phyloP scores from a whole-genome alignment of 1,140 invertebrate species.

The Chrysopa pallens region DNA sequence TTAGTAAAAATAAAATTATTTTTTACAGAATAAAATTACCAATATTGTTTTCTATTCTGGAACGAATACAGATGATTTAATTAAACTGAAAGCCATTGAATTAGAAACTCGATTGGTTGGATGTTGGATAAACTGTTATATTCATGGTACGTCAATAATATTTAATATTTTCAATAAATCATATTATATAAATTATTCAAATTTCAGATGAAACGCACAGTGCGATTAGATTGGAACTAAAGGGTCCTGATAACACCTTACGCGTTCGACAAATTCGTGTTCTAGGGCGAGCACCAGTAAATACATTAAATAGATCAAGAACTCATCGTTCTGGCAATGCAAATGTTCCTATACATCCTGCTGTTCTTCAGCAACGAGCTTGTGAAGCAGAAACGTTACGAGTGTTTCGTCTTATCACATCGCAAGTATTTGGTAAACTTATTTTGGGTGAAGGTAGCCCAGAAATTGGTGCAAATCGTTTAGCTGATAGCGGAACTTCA shows the following conservation, averaged over 20 bases:
- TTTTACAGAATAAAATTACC: conserved; percentile 72
- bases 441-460: conserved; percentile 37
- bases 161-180: not conserved
- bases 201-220: conserved; percentile 27
- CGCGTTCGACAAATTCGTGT: conserved; percentile 67
- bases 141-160: conserved; percentile 33
- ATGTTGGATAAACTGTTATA: conserved; percentile 73
- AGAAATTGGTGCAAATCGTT: conserved; percentile 19
- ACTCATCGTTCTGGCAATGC: conserved; percentile 30
- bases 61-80: conserved; percentile 57
- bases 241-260: conserved; percentile 79
- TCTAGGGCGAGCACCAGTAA: conserved; percentile 35
- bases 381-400: conserved; percentile 84
- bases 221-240: conserved; percentile 62
- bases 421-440: conserved; percentile 85
- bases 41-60: conserved; percentile 67
- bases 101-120: conserved; percentile 56
- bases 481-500: conserved; percentile 19
- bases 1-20: too few relatives aligned
- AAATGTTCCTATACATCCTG: conserved; percentile 20
- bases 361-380: conserved; percentile 55
- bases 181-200: not conserved
- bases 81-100: conserved; percentile 61
- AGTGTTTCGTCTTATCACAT: conserved; percentile 86
- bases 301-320: conserved; percentile 21